Conservation (phyloP, 2,888 invertebrate genomes). For the Esperia sulphurella region DNA sequence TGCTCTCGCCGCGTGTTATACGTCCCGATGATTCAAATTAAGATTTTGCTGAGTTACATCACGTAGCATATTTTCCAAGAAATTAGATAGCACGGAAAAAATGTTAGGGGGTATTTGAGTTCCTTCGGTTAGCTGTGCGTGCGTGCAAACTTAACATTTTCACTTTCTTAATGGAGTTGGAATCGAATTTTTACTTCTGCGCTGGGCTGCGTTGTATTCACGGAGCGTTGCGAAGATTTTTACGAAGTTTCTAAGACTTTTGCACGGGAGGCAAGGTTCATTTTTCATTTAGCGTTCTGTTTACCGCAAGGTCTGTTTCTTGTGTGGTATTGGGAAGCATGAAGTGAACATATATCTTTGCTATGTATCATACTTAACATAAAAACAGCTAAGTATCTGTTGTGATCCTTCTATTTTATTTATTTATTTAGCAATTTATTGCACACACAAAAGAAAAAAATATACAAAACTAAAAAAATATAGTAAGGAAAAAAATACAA, state of each 20-base stretch:
- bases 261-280: constrained; percentile 34
- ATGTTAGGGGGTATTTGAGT: constrained; percentile 22
- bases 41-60: constrained; percentile 59
- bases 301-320: too few relatives aligned
- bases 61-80: constrained; percentile 66
- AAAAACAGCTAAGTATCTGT: too few relatives aligned
- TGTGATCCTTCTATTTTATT: too few relatives aligned
- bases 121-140: constrained; percentile 28
- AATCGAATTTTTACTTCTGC: not conserved
- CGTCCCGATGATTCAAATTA: constrained; percentile 56
- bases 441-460: too few relatives aligned
- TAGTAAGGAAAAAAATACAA: too few relatives aligned
- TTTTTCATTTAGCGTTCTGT: constrained; percentile 44
- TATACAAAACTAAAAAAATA: too few relatives aligned
- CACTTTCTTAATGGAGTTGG: not conserved
- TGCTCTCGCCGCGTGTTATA: constrained; percentile 20
- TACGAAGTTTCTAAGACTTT: too few relatives aligned
- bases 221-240: not conserved
- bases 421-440: too few relatives aligned
- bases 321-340: too few relatives aligned
- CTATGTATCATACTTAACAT: too few relatives aligned
- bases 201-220: not conserved
- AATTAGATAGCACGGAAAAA: constrained; percentile 51
- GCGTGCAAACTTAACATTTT: constrained; percentile 17
- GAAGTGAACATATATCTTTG: too few relatives aligned